A percentile compares a stretch with the other conserved stretches of the same genome.
Evolutionary conservation across 30 jellyfish, hydroid and myxozoan genomes (phyloP).

Genomic region (Clytia hemisphaerica): DNA sequence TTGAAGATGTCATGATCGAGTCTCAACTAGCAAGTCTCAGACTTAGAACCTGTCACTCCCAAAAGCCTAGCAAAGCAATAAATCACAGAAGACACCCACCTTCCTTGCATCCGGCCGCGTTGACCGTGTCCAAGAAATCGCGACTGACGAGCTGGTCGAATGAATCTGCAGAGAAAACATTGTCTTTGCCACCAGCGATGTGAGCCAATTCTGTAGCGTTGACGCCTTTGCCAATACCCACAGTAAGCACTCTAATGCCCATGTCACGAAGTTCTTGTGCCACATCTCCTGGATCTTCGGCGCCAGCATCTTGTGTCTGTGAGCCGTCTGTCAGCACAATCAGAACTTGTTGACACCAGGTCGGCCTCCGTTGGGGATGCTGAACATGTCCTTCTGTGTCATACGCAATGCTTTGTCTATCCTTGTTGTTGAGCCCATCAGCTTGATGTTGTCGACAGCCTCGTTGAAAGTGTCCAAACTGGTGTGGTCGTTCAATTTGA

Average conservation of each 20-base stretch:
- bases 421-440: slow-evolving; percentile 61
- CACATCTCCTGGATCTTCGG: slow-evolving; percentile 50
- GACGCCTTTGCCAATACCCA: slow-evolving; percentile 71
- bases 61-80: too few relatives aligned
- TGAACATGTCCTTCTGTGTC: slow-evolving; percentile 43
- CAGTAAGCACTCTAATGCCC: slow-evolving; percentile 41
- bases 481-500: slow-evolving; percentile 34
- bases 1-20: too few relatives aligned
- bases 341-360: slow-evolving; percentile 43
- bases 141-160: slow-evolving; percentile 23
- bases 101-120: too few relatives aligned
- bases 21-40: too few relatives aligned
- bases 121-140: slow-evolving; percentile 18
- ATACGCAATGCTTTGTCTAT: slow-evolving; percentile 61
- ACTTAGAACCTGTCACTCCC: too few relatives aligned
- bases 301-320: slow-evolving; percentile 58
- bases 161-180: slow-evolving; percentile 9
- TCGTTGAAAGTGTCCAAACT: slow-evolving; percentile 26
- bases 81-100: too few relatives aligned
- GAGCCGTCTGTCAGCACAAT: slow-evolving; percentile 79
- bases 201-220: slow-evolving; percentile 52
- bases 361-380: slow-evolving; percentile 51
- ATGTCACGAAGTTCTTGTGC: slow-evolving; percentile 54
- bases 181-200: slow-evolving; percentile 50
- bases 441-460: slow-evolving; percentile 60